Conservation (phyloP, 2,888 invertebrate species). For the Lordiphosa fenestrarum region DNA sequence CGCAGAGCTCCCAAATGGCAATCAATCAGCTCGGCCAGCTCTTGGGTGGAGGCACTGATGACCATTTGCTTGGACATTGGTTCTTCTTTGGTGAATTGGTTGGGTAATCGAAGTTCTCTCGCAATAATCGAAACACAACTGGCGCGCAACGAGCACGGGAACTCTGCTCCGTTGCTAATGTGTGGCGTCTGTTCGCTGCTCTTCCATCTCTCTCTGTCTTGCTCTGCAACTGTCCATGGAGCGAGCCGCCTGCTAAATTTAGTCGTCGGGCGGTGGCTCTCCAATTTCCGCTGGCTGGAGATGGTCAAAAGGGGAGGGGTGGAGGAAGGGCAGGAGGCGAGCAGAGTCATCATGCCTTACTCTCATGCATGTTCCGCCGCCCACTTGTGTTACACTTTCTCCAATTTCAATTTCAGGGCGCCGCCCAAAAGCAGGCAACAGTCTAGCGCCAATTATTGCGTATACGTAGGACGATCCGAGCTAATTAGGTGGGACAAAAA, state of each 20-base stretch:
- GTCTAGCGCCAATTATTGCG: too few relatives aligned
- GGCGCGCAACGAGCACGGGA: slow-evolving; percentile 9
- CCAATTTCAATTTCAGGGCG: too few relatives aligned
- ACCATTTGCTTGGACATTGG: slow-evolving; percentile 46
- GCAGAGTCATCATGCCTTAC: too few relatives aligned
- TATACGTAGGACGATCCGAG: too few relatives aligned
- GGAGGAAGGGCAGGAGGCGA: background rate
- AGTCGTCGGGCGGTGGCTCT: background rate
- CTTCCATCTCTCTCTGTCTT: background rate
- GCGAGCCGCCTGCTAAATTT: background rate
- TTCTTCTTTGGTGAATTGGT: background rate
- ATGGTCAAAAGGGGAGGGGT: background rate
- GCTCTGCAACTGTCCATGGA: background rate
- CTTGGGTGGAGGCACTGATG: slow-evolving; percentile 59
- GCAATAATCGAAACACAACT: slow-evolving; percentile 49
- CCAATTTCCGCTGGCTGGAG: slow-evolving; percentile 2
- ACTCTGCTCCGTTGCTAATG: background rate
- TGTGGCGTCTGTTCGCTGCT: background rate
- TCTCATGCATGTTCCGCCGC: too few relatives aligned
- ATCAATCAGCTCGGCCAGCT: slow-evolving; percentile 69
- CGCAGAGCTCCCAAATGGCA: slow-evolving; percentile 67
- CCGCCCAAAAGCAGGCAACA: too few relatives aligned
- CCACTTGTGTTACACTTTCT: too few relatives aligned
- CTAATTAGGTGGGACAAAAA: too few relatives aligned
- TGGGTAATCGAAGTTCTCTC: slow-evolving; percentile 21